Evolutionary conservation across 1,140 invertebrate species (phyloP), one percentile per base, ranked within the genome.

Genomic region (Arctopsyche grandis): DNA sequence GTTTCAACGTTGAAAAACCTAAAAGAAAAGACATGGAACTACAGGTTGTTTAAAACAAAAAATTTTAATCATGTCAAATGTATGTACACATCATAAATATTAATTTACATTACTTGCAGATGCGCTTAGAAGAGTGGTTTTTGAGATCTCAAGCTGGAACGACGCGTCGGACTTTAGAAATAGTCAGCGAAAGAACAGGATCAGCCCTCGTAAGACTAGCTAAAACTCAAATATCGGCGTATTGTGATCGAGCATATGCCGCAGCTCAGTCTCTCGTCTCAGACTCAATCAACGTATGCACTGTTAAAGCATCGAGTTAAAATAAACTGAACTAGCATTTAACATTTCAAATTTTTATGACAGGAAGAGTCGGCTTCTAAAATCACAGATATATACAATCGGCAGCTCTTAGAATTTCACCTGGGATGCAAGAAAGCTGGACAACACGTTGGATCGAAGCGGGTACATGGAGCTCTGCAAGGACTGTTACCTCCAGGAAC

Each of bases 21-120:
- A 84, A 84, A 79, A 86, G 83, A 78, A 88, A 87, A 74, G 86
- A 88, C 60, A 87, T 84, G 58, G 86, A 88, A 63, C 83, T 88
- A 26, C 87, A 88, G 85, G 87, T 88, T 75, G 29, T 38, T 38
- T 80, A 69, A 73, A 38, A 70, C 26, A 75, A n/a, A n/a, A 52
- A 21, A 56, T 58, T 10, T 14, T 75, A 21, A 58, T 75, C 10
- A 24, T 12, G 21, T 16, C 4, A 66, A 22, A 29, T 21, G 21
- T n/a, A n/a, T n/a, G n/a, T n/a, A n/a, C 21, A 4, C 21, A 66
- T 29, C 5, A 16, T 16, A 16, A 24, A 66, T 66, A 12, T 66
- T 12, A 19, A 66, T 21, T 21, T 66, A 26, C 3, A 66, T 66
- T 46, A 16, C 19, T 75, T 75, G 19, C 48, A 80, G 81, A 21